Conservation (phyloP, 35 echinoderm and acorn worm species). For the Ophioderma brevispina region DNA sequence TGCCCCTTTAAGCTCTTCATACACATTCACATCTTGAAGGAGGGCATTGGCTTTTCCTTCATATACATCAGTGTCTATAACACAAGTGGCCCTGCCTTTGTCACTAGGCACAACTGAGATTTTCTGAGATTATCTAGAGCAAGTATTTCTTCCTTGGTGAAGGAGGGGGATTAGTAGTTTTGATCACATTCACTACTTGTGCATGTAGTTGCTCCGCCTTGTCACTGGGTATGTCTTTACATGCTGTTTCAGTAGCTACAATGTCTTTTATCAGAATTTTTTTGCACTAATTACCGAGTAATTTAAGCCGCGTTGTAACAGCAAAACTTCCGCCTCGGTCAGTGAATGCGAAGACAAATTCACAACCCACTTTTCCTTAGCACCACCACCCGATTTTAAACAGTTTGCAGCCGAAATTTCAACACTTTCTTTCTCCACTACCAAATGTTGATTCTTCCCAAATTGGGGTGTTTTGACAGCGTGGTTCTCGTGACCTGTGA, state of each 20-base stretch:
- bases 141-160: background rate
- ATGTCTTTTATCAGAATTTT: background rate
- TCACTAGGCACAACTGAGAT: background rate
- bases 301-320: background rate
- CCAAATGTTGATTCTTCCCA: background rate
- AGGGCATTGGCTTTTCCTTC: background rate
- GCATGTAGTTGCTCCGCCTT: background rate
- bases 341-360: background rate
- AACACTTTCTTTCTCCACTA: background rate
- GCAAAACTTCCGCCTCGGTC: background rate
- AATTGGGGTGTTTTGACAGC: background rate
- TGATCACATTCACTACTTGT: background rate
- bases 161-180: background rate
- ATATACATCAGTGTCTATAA: background rate
- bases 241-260: background rate
- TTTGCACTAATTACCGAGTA: background rate
- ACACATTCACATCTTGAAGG: too few relatives aligned
- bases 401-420: background rate
- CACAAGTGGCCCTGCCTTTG: background rate
- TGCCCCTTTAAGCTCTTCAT: too few relatives aligned
- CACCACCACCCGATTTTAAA: background rate
- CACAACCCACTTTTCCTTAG: background rate
- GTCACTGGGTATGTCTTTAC: background rate
- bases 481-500: background rate
- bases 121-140: background rate